These are phyloP conservation scores for Darevskia nairensis DNA, from an alignment of 2,797 vertebrate genomes.

Conservation along the genomic window DNA sequence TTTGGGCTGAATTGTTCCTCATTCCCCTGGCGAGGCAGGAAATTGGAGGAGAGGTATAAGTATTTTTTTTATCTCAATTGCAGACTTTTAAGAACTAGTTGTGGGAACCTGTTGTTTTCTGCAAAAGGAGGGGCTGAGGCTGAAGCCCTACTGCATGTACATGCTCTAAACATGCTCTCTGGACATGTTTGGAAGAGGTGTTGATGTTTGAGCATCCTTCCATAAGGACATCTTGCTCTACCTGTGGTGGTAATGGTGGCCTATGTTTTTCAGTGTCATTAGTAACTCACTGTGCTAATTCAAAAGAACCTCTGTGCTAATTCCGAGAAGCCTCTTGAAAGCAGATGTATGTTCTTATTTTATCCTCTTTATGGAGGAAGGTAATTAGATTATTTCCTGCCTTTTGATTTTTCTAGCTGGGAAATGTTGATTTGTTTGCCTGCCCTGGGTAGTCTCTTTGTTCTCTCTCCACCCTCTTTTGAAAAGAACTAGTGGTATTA, in stretches of 20 bases:
- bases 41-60: not conserved
- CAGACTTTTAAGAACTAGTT: not conserved
- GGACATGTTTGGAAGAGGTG: not conserved
- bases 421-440: conserved; percentile 39
- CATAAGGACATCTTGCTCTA: conserved; percentile 24
- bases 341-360: conserved; percentile 24
- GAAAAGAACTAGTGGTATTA: not conserved
- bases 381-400: conserved; percentile 55
- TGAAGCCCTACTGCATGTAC: not conserved
- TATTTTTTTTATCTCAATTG: not conserved
- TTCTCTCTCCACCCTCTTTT: not conserved
- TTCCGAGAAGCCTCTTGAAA: conserved; percentile 10
- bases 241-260: conserved; percentile 51
- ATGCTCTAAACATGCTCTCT: too few species aligned
- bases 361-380: conserved; percentile 36
- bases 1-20: fast-evolving
- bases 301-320: not conserved
- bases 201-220: not conserved
- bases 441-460: not conserved
- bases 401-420: conserved; percentile 2
- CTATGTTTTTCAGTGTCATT: conserved; percentile 37
- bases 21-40: not conserved
- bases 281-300: conserved; percentile 47
- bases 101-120: not conserved
- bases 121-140: not conserved